A percentile compares a stretch with the other conserved stretches of the same genome.
These are phyloP conservation scores for Amblyjoppa fuscipennis DNA, from an alignment of 2,888 invertebrate species.

Conservation along the genomic window DNA sequence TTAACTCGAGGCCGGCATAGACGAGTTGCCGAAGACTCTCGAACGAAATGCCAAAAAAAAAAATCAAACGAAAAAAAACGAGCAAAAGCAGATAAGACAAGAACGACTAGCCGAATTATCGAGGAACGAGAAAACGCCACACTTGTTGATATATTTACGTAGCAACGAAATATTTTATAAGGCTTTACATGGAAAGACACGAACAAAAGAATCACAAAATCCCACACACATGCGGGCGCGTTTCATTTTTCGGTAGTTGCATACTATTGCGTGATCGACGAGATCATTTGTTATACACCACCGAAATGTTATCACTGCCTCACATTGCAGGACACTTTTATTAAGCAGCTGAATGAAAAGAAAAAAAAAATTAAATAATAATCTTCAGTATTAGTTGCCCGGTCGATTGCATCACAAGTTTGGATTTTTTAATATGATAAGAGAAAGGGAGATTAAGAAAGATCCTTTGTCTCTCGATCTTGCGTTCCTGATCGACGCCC, in stretches of 20 bases:
- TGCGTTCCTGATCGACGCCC: constrained; percentile 43
- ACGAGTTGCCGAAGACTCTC: constrained; percentile 46
- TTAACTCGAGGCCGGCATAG: neutral
- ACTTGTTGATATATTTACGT: constrained; percentile 56
- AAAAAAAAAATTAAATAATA: constrained; percentile 50
- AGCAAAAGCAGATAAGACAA: constrained; percentile 7
- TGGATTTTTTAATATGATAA: constrained; percentile 33
- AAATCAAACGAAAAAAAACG: neutral
- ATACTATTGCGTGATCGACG: constrained; percentile 33
- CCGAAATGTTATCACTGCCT: constrained; percentile 58
- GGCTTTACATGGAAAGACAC: constrained; percentile 41
- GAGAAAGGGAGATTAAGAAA: constrained; percentile 8
- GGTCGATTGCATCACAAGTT: constrained; percentile 53
- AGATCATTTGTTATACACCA: constrained; percentile 31
- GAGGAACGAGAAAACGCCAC: constrained; percentile 42
- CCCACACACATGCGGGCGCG: constrained; percentile 26
- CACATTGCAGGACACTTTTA: constrained; percentile 40
- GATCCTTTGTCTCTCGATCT: constrained; percentile 14
- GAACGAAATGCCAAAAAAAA: constrained; percentile 47
- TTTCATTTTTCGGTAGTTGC: constrained; percentile 49
- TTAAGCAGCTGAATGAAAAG: constrained; percentile 25
- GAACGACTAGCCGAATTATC: constrained; percentile 23
- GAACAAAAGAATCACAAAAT: constrained; percentile 20
- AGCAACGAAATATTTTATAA: constrained; percentile 61
- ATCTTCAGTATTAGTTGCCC: constrained; percentile 63